These are phyloP conservation scores for Ophiothrix spiculata DNA, from an alignment of 35 echinoderm and acorn worm genomes.

Conservation along the genomic window DNA sequence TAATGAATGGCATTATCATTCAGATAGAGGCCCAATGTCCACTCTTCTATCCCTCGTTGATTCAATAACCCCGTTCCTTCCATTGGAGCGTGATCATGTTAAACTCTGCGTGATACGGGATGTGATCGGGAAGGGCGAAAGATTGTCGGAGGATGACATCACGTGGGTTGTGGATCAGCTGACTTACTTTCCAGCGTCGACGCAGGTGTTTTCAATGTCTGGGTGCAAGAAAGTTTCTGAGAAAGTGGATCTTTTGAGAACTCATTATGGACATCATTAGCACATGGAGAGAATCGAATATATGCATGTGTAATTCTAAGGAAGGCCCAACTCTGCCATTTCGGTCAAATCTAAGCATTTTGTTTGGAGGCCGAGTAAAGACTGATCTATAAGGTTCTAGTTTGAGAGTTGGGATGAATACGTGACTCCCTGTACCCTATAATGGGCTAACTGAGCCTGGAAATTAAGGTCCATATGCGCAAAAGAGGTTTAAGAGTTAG, in stretches of 20 bases:
- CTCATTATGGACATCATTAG: neutral
- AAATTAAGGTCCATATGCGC: no score
- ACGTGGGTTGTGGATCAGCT: conserved; percentile 56
- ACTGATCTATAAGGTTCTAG: no score
- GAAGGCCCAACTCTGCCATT: no score
- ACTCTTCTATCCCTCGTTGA: neutral
- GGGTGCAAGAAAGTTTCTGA: conserved; percentile 60
- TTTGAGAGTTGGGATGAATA: no score
- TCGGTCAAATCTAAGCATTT: no score
- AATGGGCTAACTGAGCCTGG: no score
- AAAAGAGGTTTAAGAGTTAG: no score
- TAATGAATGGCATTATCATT: neutral
- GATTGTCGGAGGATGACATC: conserved; percentile 21
- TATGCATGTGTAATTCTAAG: no score
- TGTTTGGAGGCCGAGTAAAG: no score
- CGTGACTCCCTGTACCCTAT: no score
- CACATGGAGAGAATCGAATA: no score
- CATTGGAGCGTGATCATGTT: conserved; percentile 45
- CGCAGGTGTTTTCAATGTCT: conserved; percentile 47
- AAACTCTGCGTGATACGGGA: conserved; percentile 32
- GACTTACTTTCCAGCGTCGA: conserved; percentile 31
- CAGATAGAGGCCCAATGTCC: neutral
- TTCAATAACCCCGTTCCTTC: conserved; percentile 36
- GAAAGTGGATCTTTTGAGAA: conserved; percentile 31
- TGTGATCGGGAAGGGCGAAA: conserved; percentile 4